phyloP scores from a whole-genome alignment of 2,113 vertebrate genomes.

The Gobio gobio region DNA sequence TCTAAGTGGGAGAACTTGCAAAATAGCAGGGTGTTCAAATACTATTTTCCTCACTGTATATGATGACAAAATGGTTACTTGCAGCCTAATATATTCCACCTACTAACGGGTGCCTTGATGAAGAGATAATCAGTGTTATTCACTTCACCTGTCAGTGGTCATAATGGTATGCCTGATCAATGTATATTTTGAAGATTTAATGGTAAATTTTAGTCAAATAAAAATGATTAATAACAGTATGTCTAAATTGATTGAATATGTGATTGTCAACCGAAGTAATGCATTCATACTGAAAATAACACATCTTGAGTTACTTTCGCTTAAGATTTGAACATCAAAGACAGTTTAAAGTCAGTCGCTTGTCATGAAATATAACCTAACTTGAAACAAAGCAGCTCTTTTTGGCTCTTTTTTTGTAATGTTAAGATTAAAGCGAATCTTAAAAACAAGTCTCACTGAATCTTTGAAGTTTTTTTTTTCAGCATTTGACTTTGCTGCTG shows the following conservation, averaged over 20 bases:
- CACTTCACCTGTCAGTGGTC: too few relatives aligned
- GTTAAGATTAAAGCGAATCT: constrained; percentile 59
- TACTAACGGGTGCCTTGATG: too few relatives aligned
- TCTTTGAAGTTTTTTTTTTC: constrained; percentile 25
- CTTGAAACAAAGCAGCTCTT: not conserved
- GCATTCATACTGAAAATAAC: not conserved
- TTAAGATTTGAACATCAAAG: not conserved
- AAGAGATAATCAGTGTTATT: too few relatives aligned
- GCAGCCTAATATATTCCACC: too few relatives aligned
- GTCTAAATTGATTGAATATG: not conserved
- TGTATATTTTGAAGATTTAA: not conserved
- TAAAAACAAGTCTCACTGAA: constrained; percentile 50
- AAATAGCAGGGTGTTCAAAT: too few relatives aligned
- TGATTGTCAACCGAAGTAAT: not conserved
- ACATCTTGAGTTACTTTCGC: not conserved
- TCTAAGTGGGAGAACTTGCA: too few relatives aligned
- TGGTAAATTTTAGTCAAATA: not conserved
- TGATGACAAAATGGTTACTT: too few relatives aligned
- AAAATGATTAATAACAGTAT: not conserved
- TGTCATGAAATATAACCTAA: not conserved
- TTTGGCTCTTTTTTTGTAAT: not conserved
- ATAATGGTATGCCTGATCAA: too few relatives aligned
- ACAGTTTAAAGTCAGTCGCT: not conserved
- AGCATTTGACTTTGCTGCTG: constrained; percentile 53
- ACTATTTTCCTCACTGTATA: too few relatives aligned